These are phyloP conservation scores for Slavum lentiscoides DNA, from an alignment of 2,888 invertebrate genomes.

Conservation along the genomic window DNA sequence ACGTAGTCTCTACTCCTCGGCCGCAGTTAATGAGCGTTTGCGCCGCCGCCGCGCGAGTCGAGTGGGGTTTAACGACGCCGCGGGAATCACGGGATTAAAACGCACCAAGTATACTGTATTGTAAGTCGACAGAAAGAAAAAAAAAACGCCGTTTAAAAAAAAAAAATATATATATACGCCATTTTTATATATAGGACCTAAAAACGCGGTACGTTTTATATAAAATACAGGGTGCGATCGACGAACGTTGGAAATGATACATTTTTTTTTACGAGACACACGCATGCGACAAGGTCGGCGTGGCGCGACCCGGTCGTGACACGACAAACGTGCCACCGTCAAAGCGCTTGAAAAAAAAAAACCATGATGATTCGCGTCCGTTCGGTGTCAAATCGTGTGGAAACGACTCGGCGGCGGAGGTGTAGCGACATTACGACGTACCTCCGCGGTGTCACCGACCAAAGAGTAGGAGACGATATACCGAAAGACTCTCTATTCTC, in stretches of 20 bases:
- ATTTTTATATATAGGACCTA: no score
- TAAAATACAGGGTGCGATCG: no score
- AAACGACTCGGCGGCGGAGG: conserved; percentile 21
- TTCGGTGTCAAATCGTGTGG: conserved; percentile 35
- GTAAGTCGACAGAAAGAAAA: neutral
- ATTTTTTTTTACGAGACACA: no score
- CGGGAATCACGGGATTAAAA: conserved; percentile 12
- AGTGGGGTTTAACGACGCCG: conserved; percentile 28
- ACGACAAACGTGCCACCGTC: neutral
- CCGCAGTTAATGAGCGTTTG: neutral
- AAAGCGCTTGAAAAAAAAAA: neutral
- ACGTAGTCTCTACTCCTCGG: no score
- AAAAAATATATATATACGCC: neutral
- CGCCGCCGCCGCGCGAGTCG: neutral
- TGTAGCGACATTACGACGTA: no score
- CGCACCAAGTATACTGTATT: no score
- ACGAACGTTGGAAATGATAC: no score
- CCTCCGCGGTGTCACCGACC: neutral
- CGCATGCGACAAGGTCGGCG: conserved; percentile 11
- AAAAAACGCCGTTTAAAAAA: neutral
- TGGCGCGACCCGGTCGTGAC: conserved; percentile 14
- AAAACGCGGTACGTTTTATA: no score
- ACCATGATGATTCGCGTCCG: conserved; percentile 16
- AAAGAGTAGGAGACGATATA: neutral
- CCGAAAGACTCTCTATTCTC: no score